Base-by-base conservation (phyloP, 2,113 vertebrate genomes). In the Coptodon rendalli region DNA sequence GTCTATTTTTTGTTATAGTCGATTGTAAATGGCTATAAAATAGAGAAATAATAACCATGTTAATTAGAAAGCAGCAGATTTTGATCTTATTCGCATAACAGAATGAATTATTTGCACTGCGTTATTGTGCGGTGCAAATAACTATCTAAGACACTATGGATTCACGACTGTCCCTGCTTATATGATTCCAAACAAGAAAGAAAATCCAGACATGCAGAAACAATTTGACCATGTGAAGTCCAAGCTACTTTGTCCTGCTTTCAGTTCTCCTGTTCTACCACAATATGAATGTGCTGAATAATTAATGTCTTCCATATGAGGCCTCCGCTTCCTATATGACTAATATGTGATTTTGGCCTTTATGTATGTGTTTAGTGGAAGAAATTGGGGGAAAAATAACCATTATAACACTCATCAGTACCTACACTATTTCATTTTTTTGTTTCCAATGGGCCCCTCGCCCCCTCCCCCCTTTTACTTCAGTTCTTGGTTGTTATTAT, bases 381-480 rank as follows among this genome's bases (percentile, higher is more conserved):
- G 61, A 38, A 1, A 38, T 66, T 38, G 12, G 34, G 63, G 31
- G 59, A 36, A n/a, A 63, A 10, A 38, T n/a, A 63, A 63, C 6
- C 31, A 66, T 38, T 38, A 12, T 66, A 38, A 38, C 61, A 38
- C 34, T 66, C 61, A 66, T 13, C 61, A 66, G 34, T 22, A 13
- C 5, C 1, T 68, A 68, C 3, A 68, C 19, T 22, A 13, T 66
- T 66, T 0, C 12, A 12, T 66, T 7, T 29, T 66, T 68, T 68
- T 13, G 6, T 40, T 38, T 66, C 1, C n/a, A 63, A 34, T 63
- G 9, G 34, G 0, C 27, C 27, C 27, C 27, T 3, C 27, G 3
- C 27, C 27, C 27, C 7, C 7, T 31, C 1, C 8, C 14, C 57
- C 9, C 0, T 19, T 36, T 61, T 63, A 61, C 0, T 61, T 61